phyloP scores from a whole-genome alignment of 1,140 invertebrate genomes.

The Epicauta chinensis region DNA sequence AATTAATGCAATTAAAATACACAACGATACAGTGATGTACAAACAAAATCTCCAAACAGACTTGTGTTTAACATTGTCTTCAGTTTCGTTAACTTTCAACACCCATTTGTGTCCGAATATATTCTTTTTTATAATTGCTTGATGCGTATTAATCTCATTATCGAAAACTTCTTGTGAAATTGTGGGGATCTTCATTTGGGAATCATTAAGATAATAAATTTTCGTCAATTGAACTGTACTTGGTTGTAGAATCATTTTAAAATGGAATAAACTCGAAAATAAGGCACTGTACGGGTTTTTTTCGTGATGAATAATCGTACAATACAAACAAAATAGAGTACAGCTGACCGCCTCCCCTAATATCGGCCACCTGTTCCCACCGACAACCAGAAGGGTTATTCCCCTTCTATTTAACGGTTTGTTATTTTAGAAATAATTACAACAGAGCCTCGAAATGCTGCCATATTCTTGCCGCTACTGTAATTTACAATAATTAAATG shows the following conservation, averaged over 20 bases:
- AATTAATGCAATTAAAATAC: conserved; percentile 24
- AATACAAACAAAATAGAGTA: too few relatives aligned
- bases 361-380: too few relatives aligned
- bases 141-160: not conserved
- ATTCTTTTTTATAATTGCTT: conserved; percentile 31
- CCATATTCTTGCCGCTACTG: too few relatives aligned
- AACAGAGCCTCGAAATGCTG: too few relatives aligned
- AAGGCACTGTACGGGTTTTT: too few relatives aligned
- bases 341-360: too few relatives aligned
- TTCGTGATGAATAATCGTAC: too few relatives aligned
- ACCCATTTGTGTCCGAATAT: conserved; percentile 39
- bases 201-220: conserved; percentile 36
- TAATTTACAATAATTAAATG: too few relatives aligned
- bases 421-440: too few relatives aligned
- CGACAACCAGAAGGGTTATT: too few relatives aligned
- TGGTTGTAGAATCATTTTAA: conserved; percentile 29
- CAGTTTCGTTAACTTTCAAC: conserved; percentile 31
- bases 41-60: conserved; percentile 16
- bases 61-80: conserved; percentile 13
- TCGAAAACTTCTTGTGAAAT: conserved; percentile 26
- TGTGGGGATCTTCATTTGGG: conserved; percentile 20
- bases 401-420: too few relatives aligned
- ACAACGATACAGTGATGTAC: conserved; percentile 30
- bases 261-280: not conserved
- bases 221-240: conserved; percentile 38